A percentile compares a stretch with the other conserved stretches of the same genome.
Evolutionary conservation across 1,140 invertebrate species (phyloP).

Genomic region (Cyclargus thomasi): DNA sequence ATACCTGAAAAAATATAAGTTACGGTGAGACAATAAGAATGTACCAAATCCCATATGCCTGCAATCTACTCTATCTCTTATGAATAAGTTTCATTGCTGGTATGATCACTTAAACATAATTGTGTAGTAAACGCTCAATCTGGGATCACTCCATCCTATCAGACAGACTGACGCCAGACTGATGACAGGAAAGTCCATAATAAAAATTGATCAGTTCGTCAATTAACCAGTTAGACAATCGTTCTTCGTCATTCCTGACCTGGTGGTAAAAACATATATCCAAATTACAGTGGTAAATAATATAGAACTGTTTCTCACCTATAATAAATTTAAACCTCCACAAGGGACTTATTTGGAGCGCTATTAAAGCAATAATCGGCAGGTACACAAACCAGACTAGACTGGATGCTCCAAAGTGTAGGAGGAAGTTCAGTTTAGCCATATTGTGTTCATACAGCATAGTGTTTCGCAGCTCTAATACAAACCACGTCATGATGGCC

Average conservation of each 20-base stretch:
- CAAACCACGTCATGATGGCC: constrained; percentile 95
- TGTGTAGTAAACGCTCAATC: no score
- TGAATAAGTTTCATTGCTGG: no score
- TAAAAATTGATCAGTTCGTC: no score
- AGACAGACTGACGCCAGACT: no score
- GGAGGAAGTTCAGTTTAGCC: constrained; percentile 92
- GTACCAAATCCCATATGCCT: no score
- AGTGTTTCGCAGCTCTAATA: constrained; percentile 91
- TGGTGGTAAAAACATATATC: no score
- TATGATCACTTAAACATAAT: no score
- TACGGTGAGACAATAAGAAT: background rate
- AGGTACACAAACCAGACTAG: constrained; percentile 99
- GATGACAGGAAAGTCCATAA: no score
- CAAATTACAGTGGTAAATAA: background rate
- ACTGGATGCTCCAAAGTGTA: constrained; percentile 97
- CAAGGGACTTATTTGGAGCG: constrained; percentile 92
- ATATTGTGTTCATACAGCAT: constrained; percentile 95
- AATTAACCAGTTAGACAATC: no score
- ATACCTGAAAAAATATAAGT: constrained; percentile 80
- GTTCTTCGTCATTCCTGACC: no score
- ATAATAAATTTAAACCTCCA: constrained; percentile 97
- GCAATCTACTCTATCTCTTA: no score
- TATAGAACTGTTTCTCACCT: constrained; percentile 79
- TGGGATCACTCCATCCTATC: no score
- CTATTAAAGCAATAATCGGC: constrained; percentile 94